Conservation (phyloP, 2,797 vertebrate genomes). For the Manis crassicaudata region DNA sequence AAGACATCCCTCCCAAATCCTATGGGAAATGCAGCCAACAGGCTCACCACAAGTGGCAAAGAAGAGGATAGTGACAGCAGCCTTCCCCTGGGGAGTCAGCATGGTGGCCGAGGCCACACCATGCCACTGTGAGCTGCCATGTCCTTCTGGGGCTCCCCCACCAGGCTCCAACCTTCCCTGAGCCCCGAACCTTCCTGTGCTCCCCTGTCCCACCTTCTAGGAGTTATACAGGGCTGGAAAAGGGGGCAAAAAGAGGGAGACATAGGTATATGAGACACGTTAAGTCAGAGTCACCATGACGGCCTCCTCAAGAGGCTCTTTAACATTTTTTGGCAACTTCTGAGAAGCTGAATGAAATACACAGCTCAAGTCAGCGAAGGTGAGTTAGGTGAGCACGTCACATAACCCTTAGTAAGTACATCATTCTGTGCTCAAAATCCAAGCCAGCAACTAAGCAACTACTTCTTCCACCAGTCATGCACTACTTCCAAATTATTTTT, state of each 20-base stretch:
- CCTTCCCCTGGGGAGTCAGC: neutral
- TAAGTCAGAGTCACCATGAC: neutral
- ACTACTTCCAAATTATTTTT: slow-evolving; percentile 33
- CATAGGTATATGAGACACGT: neutral
- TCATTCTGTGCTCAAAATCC: slow-evolving; percentile 38
- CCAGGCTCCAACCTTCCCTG: neutral
- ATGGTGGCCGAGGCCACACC: neutral
- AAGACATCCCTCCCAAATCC: slow-evolving; percentile 24
- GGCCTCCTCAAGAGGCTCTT: neutral
- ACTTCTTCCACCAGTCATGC: slow-evolving; percentile 18
- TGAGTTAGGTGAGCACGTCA: no score
- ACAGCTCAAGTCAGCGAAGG: neutral
- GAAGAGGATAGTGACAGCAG: neutral
- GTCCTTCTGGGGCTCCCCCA: neutral
- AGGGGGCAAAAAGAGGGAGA: neutral
- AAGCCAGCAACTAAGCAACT: neutral
- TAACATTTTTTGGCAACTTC: slow-evolving; percentile 32
- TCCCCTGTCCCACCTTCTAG: neutral
- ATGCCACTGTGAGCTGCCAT: neutral
- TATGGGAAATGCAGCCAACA: neutral
- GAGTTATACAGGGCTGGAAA: neutral
- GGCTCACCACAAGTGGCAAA: neutral
- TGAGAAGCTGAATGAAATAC: slow-evolving; percentile 45
- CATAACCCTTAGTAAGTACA: no score
- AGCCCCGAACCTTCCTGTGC: neutral